Base-by-base conservation (phyloP, 1,140 invertebrate genomes). In the Drosophila virilis region DNA sequence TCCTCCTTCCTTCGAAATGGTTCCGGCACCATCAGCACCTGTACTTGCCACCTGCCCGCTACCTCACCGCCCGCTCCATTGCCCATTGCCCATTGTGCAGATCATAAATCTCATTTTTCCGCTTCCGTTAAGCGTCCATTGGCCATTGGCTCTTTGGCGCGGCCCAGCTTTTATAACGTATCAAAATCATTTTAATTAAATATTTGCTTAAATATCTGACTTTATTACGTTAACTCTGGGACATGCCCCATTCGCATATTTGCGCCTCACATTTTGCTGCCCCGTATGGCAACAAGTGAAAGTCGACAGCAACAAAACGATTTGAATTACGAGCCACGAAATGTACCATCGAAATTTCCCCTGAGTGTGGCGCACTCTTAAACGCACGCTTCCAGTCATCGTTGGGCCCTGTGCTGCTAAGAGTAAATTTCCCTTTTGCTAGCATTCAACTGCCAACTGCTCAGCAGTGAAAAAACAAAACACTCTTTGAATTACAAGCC, bases 81-180 rank as follows among this genome's bases (percentile, higher is more conserved):
- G 8, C 62, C 78, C 38, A 32, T 62, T 32, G 32, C 33, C 72
- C 83, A 82, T 88, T 79, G 76, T 79, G 55, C 80, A 89, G 77
- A 78, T 88, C 84, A 88, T 88, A 88, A 88, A 88, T 88, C 84
- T 88, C 84, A 84, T 88, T 88, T 88, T 88, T 89, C 84, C 84
- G 84, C 68, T 88, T 88, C 84, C 84, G 84, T 75, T 74, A 46
- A 58, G 50, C 66, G 70, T 74, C 67, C 82, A 88, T 46, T 79
- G 83, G 52, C 66, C 72, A 40, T 51, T 46, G 38, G 46, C 58
- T 50, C 33, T 12, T 45, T 37, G 33, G 38, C 15, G 42, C 58
- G 33, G 42, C n/a, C 2, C 15, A 15, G 17, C n/a, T 13, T 35
- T 62, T 52, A 33, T 38, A 52, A 38, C 17, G 8, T 28, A 66